Evolutionary conservation across 2,797 vertebrate genomes (phyloP).

Genomic region (Pagetopsis macropterus): DNA sequence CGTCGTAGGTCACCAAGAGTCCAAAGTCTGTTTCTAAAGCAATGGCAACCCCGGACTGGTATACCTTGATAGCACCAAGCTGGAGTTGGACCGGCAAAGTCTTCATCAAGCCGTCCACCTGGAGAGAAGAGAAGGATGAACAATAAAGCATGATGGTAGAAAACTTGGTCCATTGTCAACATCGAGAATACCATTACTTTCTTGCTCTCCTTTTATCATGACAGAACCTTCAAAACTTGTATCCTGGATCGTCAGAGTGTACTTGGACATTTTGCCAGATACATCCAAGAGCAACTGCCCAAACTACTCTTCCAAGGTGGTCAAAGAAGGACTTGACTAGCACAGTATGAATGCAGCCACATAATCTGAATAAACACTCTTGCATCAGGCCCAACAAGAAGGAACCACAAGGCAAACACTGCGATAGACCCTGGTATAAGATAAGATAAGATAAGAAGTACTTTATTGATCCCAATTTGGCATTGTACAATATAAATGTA

Average conservation of each 20-base stretch:
- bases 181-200: not conserved
- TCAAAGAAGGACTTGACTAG: not conserved
- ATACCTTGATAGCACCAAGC: constrained; percentile 91
- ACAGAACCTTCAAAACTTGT: not conserved
- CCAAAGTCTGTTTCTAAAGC: constrained; percentile 97
- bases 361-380: not conserved
- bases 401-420: not conserved
- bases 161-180: not conserved
- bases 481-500: too few relatives aligned
- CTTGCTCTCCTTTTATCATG: not conserved
- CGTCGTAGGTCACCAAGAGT: constrained; percentile 94
- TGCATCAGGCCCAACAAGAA: not conserved
- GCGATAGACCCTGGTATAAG: not conserved
- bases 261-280: not conserved
- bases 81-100: constrained; percentile 93
- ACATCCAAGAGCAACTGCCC: not conserved
- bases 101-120: constrained; percentile 94
- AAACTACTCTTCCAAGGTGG: not conserved
- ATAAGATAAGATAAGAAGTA: too few relatives aligned
- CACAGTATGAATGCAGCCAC: not conserved
- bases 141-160: not conserved
- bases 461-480: too few relatives aligned
- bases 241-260: not conserved
- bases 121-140: constrained; percentile 31
- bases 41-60: constrained; percentile 94